Percentiles rank a stretch among this genome's conserved stretches.
Conservation (phyloP, 30 jellyfish, hydroid and myxozoan genomes). For the Catostylus mosaicus region DNA sequence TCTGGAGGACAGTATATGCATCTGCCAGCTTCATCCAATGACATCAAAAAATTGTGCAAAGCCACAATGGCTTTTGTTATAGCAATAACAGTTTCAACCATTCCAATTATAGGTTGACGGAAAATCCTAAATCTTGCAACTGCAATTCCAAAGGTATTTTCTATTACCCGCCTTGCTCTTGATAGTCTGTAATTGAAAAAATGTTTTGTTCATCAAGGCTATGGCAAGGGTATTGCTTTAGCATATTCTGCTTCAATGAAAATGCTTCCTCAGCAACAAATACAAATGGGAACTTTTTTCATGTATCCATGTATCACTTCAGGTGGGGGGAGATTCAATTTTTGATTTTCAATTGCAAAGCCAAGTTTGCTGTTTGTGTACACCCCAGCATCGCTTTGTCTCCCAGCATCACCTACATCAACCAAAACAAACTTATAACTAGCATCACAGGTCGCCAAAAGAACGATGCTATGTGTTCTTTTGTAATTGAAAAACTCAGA, state of each 20-base stretch:
- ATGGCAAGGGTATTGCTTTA: constrained; percentile 21
- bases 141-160: constrained; percentile 20
- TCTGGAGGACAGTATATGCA: not conserved
- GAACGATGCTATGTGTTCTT: no score
- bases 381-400: no score
- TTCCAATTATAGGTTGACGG: constrained; percentile 13
- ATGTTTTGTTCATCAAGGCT: constrained; percentile 16
- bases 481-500: constrained; percentile 12
- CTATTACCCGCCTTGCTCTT: no score
- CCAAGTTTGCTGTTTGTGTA: no score
- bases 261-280: not conserved
- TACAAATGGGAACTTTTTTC: constrained; percentile 12
- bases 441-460: no score
- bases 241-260: constrained; percentile 16
- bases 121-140: constrained; percentile 11
- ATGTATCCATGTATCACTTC: constrained; percentile 1
- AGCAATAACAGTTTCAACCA: constrained; percentile 2
- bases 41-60: constrained; percentile 19
- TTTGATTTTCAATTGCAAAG: not conserved
- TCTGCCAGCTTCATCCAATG: not conserved
- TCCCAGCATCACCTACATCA: constrained; percentile 25
- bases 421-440: not conserved
- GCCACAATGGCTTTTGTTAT: constrained; percentile 31
- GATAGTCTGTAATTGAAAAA: constrained; percentile 12
- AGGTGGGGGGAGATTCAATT: not conserved